Evolutionary conservation across 2,888 invertebrate species (phyloP).

Genomic region (Acleris literana): DNA sequence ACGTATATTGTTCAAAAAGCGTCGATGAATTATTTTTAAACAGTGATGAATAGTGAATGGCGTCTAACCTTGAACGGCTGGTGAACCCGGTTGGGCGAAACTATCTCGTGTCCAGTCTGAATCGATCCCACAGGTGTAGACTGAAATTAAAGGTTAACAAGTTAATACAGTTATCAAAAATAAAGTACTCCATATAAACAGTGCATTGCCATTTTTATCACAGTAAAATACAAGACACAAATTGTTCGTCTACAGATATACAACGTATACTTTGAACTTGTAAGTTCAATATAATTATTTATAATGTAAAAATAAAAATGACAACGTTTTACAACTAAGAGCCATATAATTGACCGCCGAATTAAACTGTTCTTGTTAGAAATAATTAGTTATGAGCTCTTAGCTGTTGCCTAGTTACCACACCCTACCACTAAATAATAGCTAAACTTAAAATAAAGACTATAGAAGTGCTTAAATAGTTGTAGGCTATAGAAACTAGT

Average conservation of each 20-base stretch:
- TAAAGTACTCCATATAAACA: conserved; percentile 1
- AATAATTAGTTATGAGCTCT: background rate
- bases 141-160: conserved; percentile 82
- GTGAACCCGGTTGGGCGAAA: conserved; percentile 95
- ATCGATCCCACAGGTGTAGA: conserved; percentile 96
- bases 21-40: no score
- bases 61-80: conserved; percentile 88
- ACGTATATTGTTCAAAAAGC: no score
- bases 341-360: background rate
- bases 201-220: conserved; percentile 6
- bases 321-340: conserved; percentile 13
- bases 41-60: background rate
- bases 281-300: no score
- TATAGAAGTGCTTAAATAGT: conserved; percentile 17
- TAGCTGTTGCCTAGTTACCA: conserved; percentile 7
- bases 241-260: no score
- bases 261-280: no score
- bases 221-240: background rate
- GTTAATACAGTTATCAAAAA: conserved; percentile 11
- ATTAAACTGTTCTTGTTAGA: background rate
- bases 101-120: conserved; percentile 95
- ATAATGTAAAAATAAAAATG: conserved; percentile 3
- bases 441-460: conserved; percentile 1
- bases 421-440: conserved; percentile 13
- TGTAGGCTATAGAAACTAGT: conserved; percentile 9